Evolutionary conservation across 2,888 invertebrate genomes (phyloP).

Genomic region (Apotomis capreana): DNA sequence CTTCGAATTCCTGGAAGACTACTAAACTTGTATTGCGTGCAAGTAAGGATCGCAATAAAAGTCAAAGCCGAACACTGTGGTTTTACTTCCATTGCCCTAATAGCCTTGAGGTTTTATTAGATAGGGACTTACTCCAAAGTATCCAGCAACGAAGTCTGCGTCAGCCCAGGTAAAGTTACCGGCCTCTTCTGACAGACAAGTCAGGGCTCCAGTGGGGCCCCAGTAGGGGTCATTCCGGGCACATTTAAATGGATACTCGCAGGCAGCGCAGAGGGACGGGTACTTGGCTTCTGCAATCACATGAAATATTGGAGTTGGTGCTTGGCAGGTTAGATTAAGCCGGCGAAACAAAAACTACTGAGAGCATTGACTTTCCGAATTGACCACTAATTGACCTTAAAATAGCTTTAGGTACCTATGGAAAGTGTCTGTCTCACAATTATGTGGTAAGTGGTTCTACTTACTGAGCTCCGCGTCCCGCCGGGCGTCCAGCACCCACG

Average conservation of each 20-base stretch:
- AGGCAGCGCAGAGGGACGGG: constrained; percentile 88
- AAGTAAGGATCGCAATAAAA: no score
- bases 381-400: no score
- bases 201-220: constrained; percentile 91
- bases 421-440: background rate
- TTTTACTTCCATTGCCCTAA: no score
- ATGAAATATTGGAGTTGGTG: background rate
- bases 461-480: constrained; percentile 87
- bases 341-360: no score
- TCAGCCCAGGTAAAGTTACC: constrained; percentile 94
- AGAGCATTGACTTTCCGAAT: no score
- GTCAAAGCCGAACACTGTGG: no score
- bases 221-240: constrained; percentile 89
- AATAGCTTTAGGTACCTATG: no score
- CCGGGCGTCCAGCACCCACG: constrained; percentile 88
- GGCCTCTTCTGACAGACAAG: constrained; percentile 89
- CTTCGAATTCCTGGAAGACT: no score
- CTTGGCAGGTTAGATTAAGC: no score
- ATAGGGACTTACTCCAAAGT: constrained; percentile 83
- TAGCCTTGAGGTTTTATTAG: no score
- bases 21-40: no score
- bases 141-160: constrained; percentile 85
- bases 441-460: constrained; percentile 50
- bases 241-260: constrained; percentile 84
- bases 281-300: constrained; percentile 73